Base-by-base conservation (phyloP, 92 coral and sea anemone species). In the Muricea muricata region DNA sequence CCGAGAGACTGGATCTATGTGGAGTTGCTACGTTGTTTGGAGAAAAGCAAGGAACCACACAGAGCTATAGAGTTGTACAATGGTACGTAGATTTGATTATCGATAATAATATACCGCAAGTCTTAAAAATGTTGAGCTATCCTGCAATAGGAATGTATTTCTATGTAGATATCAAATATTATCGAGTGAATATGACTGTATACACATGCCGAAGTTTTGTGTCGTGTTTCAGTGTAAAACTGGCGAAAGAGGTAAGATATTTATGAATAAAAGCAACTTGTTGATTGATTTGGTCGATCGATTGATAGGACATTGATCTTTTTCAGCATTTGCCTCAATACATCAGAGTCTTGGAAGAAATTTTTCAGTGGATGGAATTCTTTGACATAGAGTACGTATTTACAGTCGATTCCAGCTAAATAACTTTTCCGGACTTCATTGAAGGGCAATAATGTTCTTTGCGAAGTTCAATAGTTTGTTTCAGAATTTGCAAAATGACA, bases 1-100 rank as follows among this genome's bases (percentile, higher is more conserved):
- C 99, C 99, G 0, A 88, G 89, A 58, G 91, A 83, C 33, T 93
- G 97, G 91, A 91, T 97, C 66, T 97, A 94, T 82, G 83, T 90
- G 9, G 88, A 95, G 20, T 34, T 97, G 83, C 81, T 92, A 52
- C 91, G 90, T 75, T 81, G 90, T 89, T 91, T 87, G 17, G 88
- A 73, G 55, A 90, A 88, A 85, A 84, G 93, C 52, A 90, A 87
- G 78, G 88, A 80, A 55, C 93, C 97, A 0, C 85, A 89, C 32
- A 68, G 91, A 48, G 98, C 91, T 41, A 89, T 93, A 26, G 90
- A 80, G 81, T 84, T 97, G 34, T 94, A 97, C 80, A 86, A 89
- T 46, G 99, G 99, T 97, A 83, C 42, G 71, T 60, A 15, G 18
- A n/a, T 55, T 18, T 55, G 28, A 55, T 3, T 18, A 12, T 55